Evolutionary conservation across 2,797 vertebrate species (phyloP).

Genomic region (Hafferia zeledoni): DNA sequence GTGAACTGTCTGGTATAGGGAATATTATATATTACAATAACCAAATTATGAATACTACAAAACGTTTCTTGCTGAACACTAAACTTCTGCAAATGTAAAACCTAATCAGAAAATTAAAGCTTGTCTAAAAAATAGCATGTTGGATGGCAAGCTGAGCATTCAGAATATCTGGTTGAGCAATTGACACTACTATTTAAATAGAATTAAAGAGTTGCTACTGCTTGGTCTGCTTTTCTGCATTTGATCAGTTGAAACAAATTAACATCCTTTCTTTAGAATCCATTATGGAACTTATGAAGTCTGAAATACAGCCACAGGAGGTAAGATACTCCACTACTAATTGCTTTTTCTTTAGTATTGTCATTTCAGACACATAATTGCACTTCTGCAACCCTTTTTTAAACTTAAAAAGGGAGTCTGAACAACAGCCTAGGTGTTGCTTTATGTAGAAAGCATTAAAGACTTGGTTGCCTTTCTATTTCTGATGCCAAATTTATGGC

Average conservation of each 20-base stretch:
- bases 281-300: constrained; percentile 73
- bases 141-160: neutral
- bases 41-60: neutral
- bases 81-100: neutral
- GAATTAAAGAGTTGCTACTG: neutral
- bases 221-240: constrained; percentile 4
- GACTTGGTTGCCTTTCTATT: neutral
- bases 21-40: neutral
- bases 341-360: neutral
- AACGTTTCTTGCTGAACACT: neutral
- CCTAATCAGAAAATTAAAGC: neutral
- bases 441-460: neutral
- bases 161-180: neutral
- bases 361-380: neutral
- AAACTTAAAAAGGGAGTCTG: neutral
- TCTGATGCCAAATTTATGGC: neutral
- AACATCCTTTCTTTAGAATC: constrained; percentile 72
- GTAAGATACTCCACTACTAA: constrained; percentile 74
- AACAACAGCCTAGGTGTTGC: neutral
- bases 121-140: neutral
- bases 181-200: neutral
- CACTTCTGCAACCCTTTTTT: neutral
- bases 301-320: constrained; percentile 83
- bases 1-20: neutral
- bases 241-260: constrained; percentile 41